These are phyloP conservation scores for Scaptomyza parva DNA, from an alignment of 2,888 invertebrate genomes.

Conservation along the genomic window DNA sequence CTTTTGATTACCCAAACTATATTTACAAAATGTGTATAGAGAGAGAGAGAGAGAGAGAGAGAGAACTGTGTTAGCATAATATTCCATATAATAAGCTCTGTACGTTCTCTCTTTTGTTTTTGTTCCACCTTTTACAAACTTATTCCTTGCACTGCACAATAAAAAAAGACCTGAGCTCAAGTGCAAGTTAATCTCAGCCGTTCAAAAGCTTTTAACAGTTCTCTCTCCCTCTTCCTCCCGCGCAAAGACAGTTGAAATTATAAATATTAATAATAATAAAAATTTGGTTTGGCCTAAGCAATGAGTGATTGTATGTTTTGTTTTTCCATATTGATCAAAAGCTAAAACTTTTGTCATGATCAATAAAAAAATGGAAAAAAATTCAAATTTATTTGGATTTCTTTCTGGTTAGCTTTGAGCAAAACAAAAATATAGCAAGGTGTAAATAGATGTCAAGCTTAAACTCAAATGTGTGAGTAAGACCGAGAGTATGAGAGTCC, in stretches of 20 bases:
- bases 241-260: not conserved
- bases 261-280: too few species aligned
- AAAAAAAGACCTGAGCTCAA: slow-evolving; percentile 66
- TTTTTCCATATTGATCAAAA: not conserved
- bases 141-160: slow-evolving; percentile 30
- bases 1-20: slow-evolving; percentile 19
- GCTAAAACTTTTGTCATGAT: not conserved
- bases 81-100: not conserved
- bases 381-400: too few species aligned
- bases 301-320: not conserved
- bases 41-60: slow-evolving; percentile 1
- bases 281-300: too few species aligned
- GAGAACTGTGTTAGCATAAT: not conserved
- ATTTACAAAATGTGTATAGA: slow-evolving; percentile 39
- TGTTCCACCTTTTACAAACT: slow-evolving; percentile 21
- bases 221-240: not conserved
- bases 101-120: slow-evolving; percentile 5
- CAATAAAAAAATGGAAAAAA: not conserved
- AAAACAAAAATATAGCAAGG: not conserved
- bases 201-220: slow-evolving; percentile 7
- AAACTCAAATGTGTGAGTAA: not conserved
- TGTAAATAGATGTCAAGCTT: not conserved
- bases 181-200: slow-evolving; percentile 48
- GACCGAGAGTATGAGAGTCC: not conserved
- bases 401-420: not conserved